phyloP scores from a whole-genome alignment of 2,113 vertebrate genomes.

The Syrmaticus mikado region DNA sequence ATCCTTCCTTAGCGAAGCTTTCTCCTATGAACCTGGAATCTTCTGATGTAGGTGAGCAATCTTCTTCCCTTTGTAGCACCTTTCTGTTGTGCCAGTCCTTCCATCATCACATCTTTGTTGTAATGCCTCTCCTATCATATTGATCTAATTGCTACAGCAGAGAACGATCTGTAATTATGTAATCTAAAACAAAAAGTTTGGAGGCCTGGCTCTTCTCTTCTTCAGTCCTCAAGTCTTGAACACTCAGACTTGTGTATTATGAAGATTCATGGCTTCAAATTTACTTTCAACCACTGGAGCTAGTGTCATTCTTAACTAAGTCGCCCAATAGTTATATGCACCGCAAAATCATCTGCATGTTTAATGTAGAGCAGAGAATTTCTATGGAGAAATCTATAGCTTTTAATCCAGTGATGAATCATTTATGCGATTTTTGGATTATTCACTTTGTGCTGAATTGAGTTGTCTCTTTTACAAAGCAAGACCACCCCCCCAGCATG shows the following conservation, averaged over 20 bases:
- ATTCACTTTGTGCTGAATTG: slow-evolving; percentile 71
- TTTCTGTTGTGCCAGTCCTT: too few relatives aligned
- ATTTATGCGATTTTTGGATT: slow-evolving; percentile 64
- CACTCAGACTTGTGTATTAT: not conserved
- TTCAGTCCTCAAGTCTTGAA: not conserved
- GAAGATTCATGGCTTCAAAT: slow-evolving; percentile 23
- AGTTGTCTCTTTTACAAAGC: slow-evolving; percentile 58
- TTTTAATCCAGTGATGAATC: slow-evolving; percentile 73
- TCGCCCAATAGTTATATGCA: slow-evolving; percentile 6
- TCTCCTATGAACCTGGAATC: too few relatives aligned
- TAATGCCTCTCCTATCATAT: too few relatives aligned
- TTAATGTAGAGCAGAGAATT: slow-evolving; percentile 49
- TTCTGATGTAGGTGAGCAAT: too few relatives aligned
- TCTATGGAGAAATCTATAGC: slow-evolving; percentile 52
- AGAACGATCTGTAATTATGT: not conserved
- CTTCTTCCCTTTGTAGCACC: too few relatives aligned
- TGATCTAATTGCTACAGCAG: not conserved
- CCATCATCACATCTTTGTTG: too few relatives aligned
- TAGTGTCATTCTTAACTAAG: not conserved
- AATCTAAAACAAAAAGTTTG: not conserved
- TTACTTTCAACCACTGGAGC: not conserved
- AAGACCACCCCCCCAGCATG: not conserved
- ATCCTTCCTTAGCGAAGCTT: too few relatives aligned
- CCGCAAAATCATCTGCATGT: slow-evolving; percentile 8
- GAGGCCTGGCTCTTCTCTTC: not conserved